phyloP scores from a whole-genome alignment of 2,888 invertebrate species.

The Callinectes sapidus region DNA sequence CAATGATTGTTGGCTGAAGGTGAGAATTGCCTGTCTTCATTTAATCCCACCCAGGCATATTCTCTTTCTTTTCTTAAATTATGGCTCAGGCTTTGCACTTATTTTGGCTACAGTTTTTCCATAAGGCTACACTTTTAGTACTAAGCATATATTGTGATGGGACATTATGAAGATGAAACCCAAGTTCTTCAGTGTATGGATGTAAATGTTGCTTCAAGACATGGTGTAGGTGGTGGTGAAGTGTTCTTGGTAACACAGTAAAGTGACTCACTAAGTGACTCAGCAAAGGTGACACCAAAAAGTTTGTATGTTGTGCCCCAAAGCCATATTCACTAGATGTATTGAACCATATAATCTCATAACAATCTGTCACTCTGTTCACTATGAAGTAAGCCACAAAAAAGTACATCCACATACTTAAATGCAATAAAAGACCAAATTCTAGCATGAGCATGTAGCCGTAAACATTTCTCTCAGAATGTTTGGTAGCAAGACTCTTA shows the following conservation, averaged over 20 bases:
- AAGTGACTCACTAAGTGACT: conserved; percentile 58
- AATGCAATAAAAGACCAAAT: conserved; percentile 28
- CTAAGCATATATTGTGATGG: conserved; percentile 57
- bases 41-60: conserved; percentile 42
- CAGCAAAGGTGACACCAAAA: conserved; percentile 44
- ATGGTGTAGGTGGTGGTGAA: conserved; percentile 36
- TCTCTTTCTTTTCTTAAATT: conserved; percentile 47
- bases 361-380: not conserved
- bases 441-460: conserved; percentile 56
- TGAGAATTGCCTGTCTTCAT: conserved; percentile 54
- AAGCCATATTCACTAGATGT: conserved; percentile 58
- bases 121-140: conserved; percentile 56
- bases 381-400: not conserved
- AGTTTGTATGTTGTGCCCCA: conserved; percentile 45
- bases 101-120: conserved; percentile 55
- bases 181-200: conserved; percentile 58
- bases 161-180: conserved; percentile 52
- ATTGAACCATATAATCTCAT: conserved; percentile 41
- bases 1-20: conserved; percentile 50
- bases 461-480: conserved; percentile 48
- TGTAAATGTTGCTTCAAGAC: conserved; percentile 60
- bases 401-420: conserved; percentile 56
- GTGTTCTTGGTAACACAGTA: conserved; percentile 58
- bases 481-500: conserved; percentile 50
- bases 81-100: conserved; percentile 64